Evolutionary conservation across 2,797 vertebrate genomes (phyloP).

Genomic region (Hippoglossus hippoglossus): DNA sequence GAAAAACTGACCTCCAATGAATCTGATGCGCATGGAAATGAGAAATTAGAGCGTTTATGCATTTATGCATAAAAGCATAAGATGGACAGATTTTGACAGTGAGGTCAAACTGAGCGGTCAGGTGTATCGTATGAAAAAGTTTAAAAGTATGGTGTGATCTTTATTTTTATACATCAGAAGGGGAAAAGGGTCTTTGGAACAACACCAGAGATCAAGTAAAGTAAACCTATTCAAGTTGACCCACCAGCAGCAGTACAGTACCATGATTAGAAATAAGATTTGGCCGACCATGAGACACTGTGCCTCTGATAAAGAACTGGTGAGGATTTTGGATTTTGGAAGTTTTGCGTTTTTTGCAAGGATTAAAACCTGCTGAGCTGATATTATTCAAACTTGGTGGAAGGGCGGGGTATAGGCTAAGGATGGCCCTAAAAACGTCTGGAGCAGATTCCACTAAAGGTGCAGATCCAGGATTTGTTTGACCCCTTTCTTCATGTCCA

Average conservation of each 20-base stretch:
- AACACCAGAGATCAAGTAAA: conserved; percentile 17
- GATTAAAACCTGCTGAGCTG: too few species aligned
- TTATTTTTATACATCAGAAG: background rate
- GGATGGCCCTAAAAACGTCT: too few species aligned
- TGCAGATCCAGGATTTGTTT: too few species aligned
- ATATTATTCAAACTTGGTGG: too few species aligned
- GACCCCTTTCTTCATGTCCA: too few species aligned
- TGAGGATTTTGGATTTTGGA: background rate
- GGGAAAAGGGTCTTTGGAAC: background rate
- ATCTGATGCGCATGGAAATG: too few species aligned
- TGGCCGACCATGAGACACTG: background rate
- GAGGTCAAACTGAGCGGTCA: background rate
- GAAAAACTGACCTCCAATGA: too few species aligned
- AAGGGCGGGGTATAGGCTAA: too few species aligned
- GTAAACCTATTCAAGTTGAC: background rate
- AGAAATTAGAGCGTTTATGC: too few species aligned
- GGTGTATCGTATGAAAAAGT: background rate
- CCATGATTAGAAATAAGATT: conserved; percentile 3
- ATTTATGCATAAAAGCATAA: background rate
- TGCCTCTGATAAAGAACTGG: background rate
- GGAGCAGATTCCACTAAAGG: too few species aligned
- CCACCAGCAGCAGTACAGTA: background rate
- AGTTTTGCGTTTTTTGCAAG: too few species aligned
- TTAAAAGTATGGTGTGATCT: too few species aligned
- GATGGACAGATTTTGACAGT: conserved; percentile 5